These are phyloP conservation scores for Atlantisia rogersi DNA, from an alignment of 2,113 vertebrate genomes.

Conservation along the genomic window DNA sequence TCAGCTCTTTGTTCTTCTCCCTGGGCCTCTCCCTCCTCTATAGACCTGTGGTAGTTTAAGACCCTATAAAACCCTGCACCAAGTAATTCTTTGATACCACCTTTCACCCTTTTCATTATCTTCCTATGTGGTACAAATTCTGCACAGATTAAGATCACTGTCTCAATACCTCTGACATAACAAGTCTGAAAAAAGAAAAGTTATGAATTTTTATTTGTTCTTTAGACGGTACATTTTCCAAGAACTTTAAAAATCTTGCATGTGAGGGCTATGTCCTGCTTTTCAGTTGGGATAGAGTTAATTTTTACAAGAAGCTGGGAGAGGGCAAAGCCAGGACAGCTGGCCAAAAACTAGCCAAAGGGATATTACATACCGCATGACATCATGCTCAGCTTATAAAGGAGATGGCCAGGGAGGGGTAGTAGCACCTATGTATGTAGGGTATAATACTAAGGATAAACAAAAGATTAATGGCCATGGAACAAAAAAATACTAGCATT, in stretches of 20 bases:
- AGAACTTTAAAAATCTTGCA: not conserved
- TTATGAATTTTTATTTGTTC: not conserved
- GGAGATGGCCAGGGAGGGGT: too few species aligned
- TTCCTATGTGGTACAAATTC: not conserved
- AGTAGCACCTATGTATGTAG: not conserved
- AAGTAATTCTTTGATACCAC: not conserved
- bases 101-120: not conserved
- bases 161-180: not conserved
- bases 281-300: too few species aligned
- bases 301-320: too few species aligned
- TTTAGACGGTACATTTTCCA: not conserved
- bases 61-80: not conserved
- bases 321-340: too few species aligned
- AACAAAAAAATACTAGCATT: not conserved
- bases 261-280: not conserved
- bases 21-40: not conserved
- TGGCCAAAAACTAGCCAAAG: too few species aligned
- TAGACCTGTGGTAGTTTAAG: not conserved
- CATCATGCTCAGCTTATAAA: too few species aligned
- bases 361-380: too few species aligned
- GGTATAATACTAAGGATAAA: not conserved
- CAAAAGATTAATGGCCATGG: not conserved
- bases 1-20: not conserved
- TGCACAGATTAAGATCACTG: not conserved
- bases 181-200: not conserved